Evolutionary conservation across 1,140 invertebrate genomes (phyloP).

Genomic region (Whitmania pigra): DNA sequence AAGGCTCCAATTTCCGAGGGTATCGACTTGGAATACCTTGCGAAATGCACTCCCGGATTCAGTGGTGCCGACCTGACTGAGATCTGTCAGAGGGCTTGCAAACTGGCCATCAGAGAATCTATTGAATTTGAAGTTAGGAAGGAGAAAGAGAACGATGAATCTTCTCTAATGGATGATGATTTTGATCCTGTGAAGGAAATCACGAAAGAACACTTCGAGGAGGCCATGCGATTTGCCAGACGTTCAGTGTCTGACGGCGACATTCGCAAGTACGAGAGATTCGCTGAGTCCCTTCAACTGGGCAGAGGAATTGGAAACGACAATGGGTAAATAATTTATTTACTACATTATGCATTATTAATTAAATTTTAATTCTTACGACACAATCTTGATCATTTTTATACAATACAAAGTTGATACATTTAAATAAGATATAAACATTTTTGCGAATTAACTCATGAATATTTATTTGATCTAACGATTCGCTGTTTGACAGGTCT

Average conservation of each 20-base stretch:
- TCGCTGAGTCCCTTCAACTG: neutral
- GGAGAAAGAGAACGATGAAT: slow-evolving; percentile 54
- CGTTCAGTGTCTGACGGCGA: neutral
- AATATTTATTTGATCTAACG: neutral
- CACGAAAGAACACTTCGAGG: slow-evolving; percentile 49
- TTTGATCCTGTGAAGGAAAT: slow-evolving; percentile 97
- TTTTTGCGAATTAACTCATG: neutral
- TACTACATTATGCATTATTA: no score
- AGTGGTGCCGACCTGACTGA: neutral
- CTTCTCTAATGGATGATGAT: slow-evolving; percentile 47
- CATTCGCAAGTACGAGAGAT: neutral
- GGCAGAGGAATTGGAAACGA: neutral
- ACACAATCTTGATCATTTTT: no score
- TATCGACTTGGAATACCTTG: slow-evolving; percentile 1
- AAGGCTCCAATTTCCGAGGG: slow-evolving; percentile 76
- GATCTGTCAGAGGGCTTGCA: neutral
- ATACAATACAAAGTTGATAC: neutral
- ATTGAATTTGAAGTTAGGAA: neutral
- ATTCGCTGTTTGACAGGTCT: neutral
- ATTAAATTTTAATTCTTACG: no score
- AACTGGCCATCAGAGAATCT: neutral
- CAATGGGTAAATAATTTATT: no score
- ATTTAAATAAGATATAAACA: neutral
- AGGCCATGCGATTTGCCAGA: neutral
- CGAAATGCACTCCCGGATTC: neutral